Evolutionary conservation across 1,140 invertebrate genomes (phyloP), one percentile per base, ranked within the genome.

Genomic region (Orussus abietinus): DNA sequence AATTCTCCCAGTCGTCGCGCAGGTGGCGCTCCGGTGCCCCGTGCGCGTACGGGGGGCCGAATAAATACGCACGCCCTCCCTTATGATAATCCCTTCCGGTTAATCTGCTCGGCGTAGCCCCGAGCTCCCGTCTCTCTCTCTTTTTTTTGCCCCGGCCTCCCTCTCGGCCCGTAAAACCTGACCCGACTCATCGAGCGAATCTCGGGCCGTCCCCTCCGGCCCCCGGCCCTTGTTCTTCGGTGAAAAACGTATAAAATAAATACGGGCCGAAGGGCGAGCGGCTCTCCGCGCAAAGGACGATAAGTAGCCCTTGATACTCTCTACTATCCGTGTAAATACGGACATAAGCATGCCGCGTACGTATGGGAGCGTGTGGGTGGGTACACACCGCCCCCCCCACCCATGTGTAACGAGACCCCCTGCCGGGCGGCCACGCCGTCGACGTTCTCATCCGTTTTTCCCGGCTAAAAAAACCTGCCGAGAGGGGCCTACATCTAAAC

Each of bases 1-100:
- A n/a, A n/a, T n/a, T n/a, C n/a, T n/a, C n/a, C n/a, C n/a, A n/a
- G n/a, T n/a, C n/a, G n/a, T n/a, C n/a, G n/a, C n/a, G n/a, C n/a
- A n/a, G n/a, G n/a, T n/a, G n/a, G n/a, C n/a, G n/a, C n/a, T n/a
- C n/a, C n/a, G n/a, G n/a, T n/a, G n/a, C n/a, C n/a, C n/a, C n/a
- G n/a, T n/a, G n/a, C n/a, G n/a, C n/a, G n/a, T n/a, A n/a, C n/a
- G n/a, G n/a, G n/a, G 38, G 39, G 44, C 54, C 34, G 51, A 57
- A 57, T 57, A 59, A 59, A 59, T 38, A 54, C 55, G 54, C 56
- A 57, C 41, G 56, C 38, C 45, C 20, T 49, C 57, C 50, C 51
- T 59, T 49, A 49, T 62, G 55, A 57, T 64, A 65, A 66, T 64
- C 59, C 62, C 47, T 62, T 66, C 58, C 57, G 57, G 58, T 66